phyloP scores from a whole-genome alignment of 2,888 invertebrate species.

The Saturnia pavonia region DNA sequence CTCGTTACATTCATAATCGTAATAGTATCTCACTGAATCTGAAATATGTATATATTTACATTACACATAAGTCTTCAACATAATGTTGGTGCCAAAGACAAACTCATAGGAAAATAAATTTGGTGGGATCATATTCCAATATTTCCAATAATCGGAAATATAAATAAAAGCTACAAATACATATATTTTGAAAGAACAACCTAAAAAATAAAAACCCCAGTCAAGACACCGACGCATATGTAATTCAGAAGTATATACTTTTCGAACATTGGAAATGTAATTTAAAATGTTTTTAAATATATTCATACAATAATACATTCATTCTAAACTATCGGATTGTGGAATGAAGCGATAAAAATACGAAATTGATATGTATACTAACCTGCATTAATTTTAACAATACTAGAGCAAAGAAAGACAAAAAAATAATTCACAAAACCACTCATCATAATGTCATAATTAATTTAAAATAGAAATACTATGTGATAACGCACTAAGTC shows the following conservation, averaged over 20 bases:
- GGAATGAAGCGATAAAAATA: not conserved
- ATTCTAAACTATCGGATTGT: not conserved
- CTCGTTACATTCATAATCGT: constrained; percentile 87
- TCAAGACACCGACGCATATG: not conserved
- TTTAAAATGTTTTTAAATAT: not conserved
- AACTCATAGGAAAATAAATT: not conserved
- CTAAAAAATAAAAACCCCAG: not conserved
- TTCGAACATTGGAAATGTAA: not conserved
- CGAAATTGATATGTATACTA: constrained; percentile 37
- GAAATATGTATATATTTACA: constrained; percentile 36
- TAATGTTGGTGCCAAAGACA: not conserved
- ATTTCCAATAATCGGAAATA: not conserved
- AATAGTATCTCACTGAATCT: constrained; percentile 72
- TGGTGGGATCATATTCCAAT: not conserved
- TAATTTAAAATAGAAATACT: constrained; percentile 31
- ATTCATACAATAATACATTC: not conserved
- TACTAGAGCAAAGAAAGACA: constrained; percentile 68
- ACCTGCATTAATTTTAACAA: constrained; percentile 67
- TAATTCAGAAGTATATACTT: not conserved
- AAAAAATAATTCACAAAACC: constrained; percentile 66
- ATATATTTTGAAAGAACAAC: not conserved
- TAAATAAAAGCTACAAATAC: not conserved
- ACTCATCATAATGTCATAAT: constrained; percentile 79
- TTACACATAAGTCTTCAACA: not conserved
- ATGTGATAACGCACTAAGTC: constrained; percentile 35